These are phyloP conservation scores for Drosophila eugracilis DNA, from an alignment of 1,140 invertebrate species.

Conservation along the genomic window DNA sequence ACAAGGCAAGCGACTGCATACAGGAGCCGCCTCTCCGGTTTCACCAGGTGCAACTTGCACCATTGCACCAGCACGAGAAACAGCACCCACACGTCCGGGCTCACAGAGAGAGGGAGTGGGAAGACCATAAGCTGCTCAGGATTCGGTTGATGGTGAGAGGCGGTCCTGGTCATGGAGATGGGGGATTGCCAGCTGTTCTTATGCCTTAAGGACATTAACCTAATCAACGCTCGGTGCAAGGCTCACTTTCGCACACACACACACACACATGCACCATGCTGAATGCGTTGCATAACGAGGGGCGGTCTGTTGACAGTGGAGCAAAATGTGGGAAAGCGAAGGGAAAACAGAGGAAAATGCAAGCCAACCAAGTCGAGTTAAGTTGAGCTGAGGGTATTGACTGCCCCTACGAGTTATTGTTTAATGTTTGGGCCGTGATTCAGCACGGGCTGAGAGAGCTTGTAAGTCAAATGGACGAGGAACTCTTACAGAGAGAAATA, in stretches of 20 bases:
- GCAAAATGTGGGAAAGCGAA: neutral
- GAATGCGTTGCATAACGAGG: slow-evolving; percentile 26
- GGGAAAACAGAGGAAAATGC: slow-evolving; percentile 1
- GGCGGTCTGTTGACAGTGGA: slow-evolving; percentile 28
- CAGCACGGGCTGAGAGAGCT: slow-evolving; percentile 7
- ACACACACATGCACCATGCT: neutral
- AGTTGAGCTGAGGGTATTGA: slow-evolving; percentile 43
- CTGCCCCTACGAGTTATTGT: slow-evolving; percentile 51
- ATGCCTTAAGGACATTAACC: slow-evolving; percentile 77
- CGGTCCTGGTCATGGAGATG: slow-evolving; percentile 8
- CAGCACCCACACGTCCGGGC: neutral
- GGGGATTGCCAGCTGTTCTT: slow-evolving; percentile 59
- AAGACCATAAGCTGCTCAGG: slow-evolving; percentile 36
- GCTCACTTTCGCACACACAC: slow-evolving; percentile 22
- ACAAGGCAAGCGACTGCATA: slow-evolving; percentile 31
- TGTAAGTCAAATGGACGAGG: neutral
- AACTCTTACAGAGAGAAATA: slow-evolving; percentile 15
- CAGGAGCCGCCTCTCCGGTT: slow-evolving; percentile 13
- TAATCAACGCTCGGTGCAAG: slow-evolving; percentile 69
- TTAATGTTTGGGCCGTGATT: slow-evolving; percentile 39
- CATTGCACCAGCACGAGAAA: neutral
- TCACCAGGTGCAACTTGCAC: slow-evolving; percentile 39
- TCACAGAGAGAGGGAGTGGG: neutral
- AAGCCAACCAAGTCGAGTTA: slow-evolving; percentile 32
- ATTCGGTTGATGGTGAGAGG: neutral